A percentile compares a stretch with the other conserved stretches of the same genome.
phyloP scores from a whole-genome alignment of 2,113 vertebrate genomes.

The Pterophyllum scalare region DNA sequence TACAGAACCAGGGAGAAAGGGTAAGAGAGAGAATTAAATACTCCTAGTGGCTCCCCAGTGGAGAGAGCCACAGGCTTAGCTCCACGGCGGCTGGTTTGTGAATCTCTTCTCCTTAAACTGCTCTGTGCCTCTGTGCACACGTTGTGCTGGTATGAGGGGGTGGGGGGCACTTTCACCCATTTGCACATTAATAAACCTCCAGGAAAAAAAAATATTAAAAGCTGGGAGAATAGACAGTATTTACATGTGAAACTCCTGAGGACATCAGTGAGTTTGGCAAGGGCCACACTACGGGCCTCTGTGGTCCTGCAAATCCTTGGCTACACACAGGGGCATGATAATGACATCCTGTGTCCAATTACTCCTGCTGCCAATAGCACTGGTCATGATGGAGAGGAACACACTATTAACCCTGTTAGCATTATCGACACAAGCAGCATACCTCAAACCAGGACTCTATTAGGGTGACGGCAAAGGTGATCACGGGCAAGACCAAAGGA shows the following conservation, averaged over 20 bases:
- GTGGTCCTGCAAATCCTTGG: conserved; percentile 68
- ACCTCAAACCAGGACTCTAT: conserved; percentile 56
- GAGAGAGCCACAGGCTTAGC: conserved; percentile 82
- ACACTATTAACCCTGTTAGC: conserved; percentile 74
- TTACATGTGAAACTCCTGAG: conserved; percentile 76
- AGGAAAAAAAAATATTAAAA: conserved; percentile 78
- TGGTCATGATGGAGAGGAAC: conserved; percentile 76
- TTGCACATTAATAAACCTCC: conserved; percentile 84
- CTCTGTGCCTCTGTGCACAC: conserved; percentile 81
- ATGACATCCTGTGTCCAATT: conserved; percentile 79
- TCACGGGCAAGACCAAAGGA: conserved; percentile 33
- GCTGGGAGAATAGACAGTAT: conserved; percentile 78
- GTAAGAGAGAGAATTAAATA: conserved; percentile 87
- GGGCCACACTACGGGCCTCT: conserved; percentile 64
- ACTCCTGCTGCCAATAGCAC: conserved; percentile 70
- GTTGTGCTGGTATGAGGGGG: conserved; percentile 50
- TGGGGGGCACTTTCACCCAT: conserved; percentile 68
- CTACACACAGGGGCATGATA: conserved; percentile 64
- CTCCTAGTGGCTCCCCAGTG: conserved; percentile 84
- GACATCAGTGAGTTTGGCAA: conserved; percentile 60
- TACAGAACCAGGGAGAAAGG: conserved; percentile 23
- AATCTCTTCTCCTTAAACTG: conserved; percentile 84
- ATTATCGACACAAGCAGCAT: conserved; percentile 64
- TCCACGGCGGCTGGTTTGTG: conserved; percentile 78
- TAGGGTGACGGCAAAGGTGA: conserved; percentile 41